These are phyloP conservation scores for Drosophila conformis DNA, from an alignment of 2,888 invertebrate genomes.

Conservation along the genomic window DNA sequence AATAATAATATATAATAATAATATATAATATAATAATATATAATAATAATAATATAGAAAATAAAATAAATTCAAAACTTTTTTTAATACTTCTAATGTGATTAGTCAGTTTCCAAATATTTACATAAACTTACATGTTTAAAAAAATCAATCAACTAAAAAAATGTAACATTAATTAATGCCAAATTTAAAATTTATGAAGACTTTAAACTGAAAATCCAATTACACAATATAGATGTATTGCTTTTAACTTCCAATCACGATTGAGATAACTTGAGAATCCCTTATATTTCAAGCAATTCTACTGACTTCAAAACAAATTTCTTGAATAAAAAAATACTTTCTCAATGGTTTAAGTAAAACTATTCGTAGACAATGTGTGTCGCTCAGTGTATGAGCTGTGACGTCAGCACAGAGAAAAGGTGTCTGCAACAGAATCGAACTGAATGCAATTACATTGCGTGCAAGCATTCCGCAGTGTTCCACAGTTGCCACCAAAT, in stretches of 20 bases:
- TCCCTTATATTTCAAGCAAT: neutral
- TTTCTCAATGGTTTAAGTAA: neutral
- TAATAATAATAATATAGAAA: too few relatives aligned
- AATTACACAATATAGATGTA: neutral
- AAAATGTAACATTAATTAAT: too few relatives aligned
- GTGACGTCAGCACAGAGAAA: conserved; percentile 43
- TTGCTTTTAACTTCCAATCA: neutral
- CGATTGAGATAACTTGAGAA: neutral
- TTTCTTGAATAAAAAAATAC: neutral
- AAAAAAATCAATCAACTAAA: too few relatives aligned
- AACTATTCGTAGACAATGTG: neutral
- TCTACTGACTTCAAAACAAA: neutral
- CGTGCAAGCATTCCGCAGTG: conserved; percentile 54
- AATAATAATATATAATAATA: too few relatives aligned
- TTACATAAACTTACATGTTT: too few relatives aligned
- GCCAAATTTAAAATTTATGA: neutral
- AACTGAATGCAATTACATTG: conserved; percentile 65
- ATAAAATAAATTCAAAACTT: neutral
- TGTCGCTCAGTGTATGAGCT: conserved; percentile 32
- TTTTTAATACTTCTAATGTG: neutral
- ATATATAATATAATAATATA: too few relatives aligned
- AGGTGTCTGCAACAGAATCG: conserved; percentile 41
- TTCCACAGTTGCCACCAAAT: conserved; percentile 30
- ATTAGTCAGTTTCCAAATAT: neutral
- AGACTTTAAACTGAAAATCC: neutral